Conservation (phyloP, 2,113 vertebrate genomes). For the Halcyon malimbica region DNA sequence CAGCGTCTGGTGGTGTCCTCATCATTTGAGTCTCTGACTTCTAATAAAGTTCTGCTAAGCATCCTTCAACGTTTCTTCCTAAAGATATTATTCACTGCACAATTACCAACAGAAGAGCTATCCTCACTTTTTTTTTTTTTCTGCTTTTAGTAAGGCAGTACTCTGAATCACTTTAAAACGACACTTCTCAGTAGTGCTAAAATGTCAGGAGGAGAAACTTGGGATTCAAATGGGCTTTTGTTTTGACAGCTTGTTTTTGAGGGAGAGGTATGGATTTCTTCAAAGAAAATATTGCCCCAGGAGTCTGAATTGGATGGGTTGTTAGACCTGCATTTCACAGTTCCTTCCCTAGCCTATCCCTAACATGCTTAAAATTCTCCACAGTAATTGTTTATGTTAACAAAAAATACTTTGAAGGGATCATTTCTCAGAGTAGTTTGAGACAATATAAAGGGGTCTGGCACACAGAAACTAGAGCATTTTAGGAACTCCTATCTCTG, state of each 20-base stretch:
- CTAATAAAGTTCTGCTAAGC: neutral
- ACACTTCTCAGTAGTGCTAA: neutral
- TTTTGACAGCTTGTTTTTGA: constrained; percentile 47
- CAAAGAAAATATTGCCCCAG: constrained; percentile 30
- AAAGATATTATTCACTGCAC: neutral
- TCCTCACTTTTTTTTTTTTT: neutral
- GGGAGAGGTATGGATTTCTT: constrained; percentile 43
- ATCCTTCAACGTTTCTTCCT: neutral
- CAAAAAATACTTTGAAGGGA: neutral
- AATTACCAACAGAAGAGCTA: neutral
- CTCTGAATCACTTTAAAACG: neutral
- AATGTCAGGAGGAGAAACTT: neutral
- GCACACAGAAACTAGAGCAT: neutral
- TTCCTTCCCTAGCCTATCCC: constrained; percentile 54
- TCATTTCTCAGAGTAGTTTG: neutral
- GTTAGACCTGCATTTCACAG: constrained; percentile 60
- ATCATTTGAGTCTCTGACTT: neutral
- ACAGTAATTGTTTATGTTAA: constrained; percentile 31
- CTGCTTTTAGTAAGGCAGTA: neutral
- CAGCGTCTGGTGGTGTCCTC: neutral
- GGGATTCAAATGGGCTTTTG: constrained; percentile 26
- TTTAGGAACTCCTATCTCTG: neutral
- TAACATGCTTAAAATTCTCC: constrained; percentile 65
- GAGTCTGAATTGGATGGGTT: constrained; percentile 10
- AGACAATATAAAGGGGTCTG: neutral